Evolutionary conservation across 1,140 invertebrate species (phyloP), one percentile per base, ranked within the genome.

Genomic region (Drosophila murphyi): DNA sequence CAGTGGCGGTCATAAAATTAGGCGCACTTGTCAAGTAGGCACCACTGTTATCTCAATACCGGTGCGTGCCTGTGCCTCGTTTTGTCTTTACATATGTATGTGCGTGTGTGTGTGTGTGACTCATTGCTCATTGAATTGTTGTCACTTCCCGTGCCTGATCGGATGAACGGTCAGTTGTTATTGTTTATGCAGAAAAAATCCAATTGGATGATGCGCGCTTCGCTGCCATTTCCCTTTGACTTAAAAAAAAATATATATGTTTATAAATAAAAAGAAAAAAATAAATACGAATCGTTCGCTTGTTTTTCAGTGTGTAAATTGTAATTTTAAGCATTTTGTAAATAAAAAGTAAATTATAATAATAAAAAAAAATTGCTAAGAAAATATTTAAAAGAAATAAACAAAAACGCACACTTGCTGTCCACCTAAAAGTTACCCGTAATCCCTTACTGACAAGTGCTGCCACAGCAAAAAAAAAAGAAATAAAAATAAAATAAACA

Each of bases 1-100:
- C 83, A 87, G 83, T 87, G 76, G 70, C 73, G 73, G 73, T 43
- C 83, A 73, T 65, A 78, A 75, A 88, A 83, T 72, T 68, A 63
- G 69, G 51, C 59, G 34, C 64, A 69, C 56, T 76, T 67, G 55
- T 56, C 55, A 41, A 48, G 47, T 41, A 54, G 59, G 51, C 34
- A 56, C 55, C 57, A 45, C 31, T 56, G 61, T 59, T 62, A 68
- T 69, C 71, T 69, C 64, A 63, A 51, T 69, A 47, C 54, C 71
- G 72, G 64, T 70, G 64, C 59, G 50, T 68, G 65, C 34, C 54
- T 72, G 54, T 39, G 60, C 35, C 60, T 71, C 20, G 20, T 20
- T 20, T 20, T 20, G 59, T 45, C 35, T 12, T 3, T 50, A 10
- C 45, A 3, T 48, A 28, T 4, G 39, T 41, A 35, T 56, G 47